These are phyloP conservation scores for Diphyllodes magnificus DNA, from an alignment of 2,113 vertebrate species.

Conservation along the genomic window DNA sequence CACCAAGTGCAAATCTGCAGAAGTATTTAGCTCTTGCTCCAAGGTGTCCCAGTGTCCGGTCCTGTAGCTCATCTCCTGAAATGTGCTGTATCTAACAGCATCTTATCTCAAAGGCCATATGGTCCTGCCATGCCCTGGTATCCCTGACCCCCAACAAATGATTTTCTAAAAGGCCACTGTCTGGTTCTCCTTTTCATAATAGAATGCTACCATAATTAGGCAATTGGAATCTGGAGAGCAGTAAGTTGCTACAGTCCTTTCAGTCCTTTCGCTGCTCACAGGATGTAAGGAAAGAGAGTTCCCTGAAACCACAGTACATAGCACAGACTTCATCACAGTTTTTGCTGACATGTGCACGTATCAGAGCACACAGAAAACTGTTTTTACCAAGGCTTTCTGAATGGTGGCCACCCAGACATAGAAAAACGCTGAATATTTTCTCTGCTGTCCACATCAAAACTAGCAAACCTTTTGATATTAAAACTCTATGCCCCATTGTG, in stretches of 20 bases:
- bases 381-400: neutral
- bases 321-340: neutral
- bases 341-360: neutral
- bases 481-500: neutral
- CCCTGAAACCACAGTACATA: accelerated
- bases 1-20: neutral
- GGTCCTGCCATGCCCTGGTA: neutral
- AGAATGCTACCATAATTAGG: neutral
- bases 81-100: neutral
- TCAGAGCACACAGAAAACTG: neutral
- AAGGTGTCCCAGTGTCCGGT: accelerated
- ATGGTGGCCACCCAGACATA: accelerated
- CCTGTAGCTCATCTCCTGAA: neutral
- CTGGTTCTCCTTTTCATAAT: neutral
- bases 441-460: neutral
- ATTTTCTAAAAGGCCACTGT: neutral
- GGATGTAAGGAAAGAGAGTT: neutral
- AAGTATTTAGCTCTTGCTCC: neutral
- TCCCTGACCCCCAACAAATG: neutral
- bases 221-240: neutral
- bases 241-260: neutral
- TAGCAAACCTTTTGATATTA: neutral
- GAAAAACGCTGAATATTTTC: neutral
- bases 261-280: neutral
- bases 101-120: neutral